Base-by-base conservation (phyloP, 2,888 invertebrate genomes). In the Galerucella nymphaeae region DNA sequence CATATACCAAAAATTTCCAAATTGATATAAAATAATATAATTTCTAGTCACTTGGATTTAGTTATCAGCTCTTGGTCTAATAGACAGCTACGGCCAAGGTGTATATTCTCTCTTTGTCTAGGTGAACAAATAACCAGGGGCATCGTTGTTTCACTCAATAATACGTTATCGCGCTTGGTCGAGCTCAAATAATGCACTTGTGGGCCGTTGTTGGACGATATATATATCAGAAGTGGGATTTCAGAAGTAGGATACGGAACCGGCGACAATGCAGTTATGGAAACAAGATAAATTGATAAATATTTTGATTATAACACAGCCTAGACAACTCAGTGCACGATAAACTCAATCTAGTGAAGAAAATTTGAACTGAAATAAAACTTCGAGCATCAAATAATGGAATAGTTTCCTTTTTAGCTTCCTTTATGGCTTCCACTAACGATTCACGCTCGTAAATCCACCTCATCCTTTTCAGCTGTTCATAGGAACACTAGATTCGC, bases 121-220 rank as follows among this genome's bases (percentile, higher is more conserved):
- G 73, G 66, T 68, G 75, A 72, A 84, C 84, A 85, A 85, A 85
- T 84, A 85, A 81, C 85, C 84, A 79, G 82, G 80, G 83, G 84
- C 82, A 77, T 75, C 81, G 83, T 83, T 85, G 84, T 84, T 85
- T 84, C 84, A 83, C 84, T 84, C 86, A 84, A 86, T 85, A 86
- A 86, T 85, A 85, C 83, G 85, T 86, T 86, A 86, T 86, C 85
- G 83, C 84, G 85, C 83, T 83, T 84, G 82, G 82, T 84, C 85
- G 82, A 84, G 85, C 84, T 83, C 84, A 85, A 86, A 81, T 86
- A 86, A 86, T 85, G 84, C 84, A 85, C 83, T 85, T 85, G 84
- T 83, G 81, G 84, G 84, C 84, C 83, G 84, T 84, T 84, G 84
- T 81, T 84, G 81, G 83, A 84, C 61, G 42, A 18, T 62, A 42